Conservation (phyloP, 2,113 vertebrate genomes). For the Onychorhynchus coronatus region DNA sequence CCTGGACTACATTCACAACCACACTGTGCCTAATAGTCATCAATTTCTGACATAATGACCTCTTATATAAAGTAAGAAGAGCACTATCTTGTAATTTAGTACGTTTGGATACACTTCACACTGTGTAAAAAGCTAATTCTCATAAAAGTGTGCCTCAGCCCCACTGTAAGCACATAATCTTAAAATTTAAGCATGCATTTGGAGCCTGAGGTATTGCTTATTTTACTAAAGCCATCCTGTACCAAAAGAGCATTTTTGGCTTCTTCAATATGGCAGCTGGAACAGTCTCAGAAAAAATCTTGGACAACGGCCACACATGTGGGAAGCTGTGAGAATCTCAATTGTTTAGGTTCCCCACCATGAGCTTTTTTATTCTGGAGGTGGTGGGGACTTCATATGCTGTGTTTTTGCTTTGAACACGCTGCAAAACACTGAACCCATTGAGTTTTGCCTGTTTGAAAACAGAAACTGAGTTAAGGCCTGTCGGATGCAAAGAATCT, state of each 20-base stretch:
- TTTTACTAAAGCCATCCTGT: constrained; percentile 1
- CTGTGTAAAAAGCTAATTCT: not conserved
- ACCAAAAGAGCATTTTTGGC: constrained; percentile 8
- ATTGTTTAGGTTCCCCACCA: not conserved
- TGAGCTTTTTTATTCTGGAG: not conserved
- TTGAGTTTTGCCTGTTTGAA: not conserved
- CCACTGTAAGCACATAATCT: not conserved
- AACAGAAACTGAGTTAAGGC: not conserved
- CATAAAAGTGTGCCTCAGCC: not conserved
- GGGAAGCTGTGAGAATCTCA: not conserved
- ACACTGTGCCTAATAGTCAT: not conserved
- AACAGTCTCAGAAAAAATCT: not conserved
- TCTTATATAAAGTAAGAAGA: not conserved
- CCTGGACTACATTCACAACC: not conserved
- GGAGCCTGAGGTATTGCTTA: not conserved
- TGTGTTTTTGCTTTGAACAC: not conserved
- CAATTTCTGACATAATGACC: not conserved
- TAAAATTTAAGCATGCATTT: not conserved
- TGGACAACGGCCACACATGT: constrained; percentile 8
- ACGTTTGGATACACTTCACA: not conserved
- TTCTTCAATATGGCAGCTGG: constrained; percentile 42
- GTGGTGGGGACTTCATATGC: not conserved
- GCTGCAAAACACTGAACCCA: not conserved
- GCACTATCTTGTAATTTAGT: not conserved
- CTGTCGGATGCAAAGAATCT: not conserved